Percentiles rank a stretch among this genome's conserved stretches.
Evolutionary conservation across 2,113 vertebrate species (phyloP).

Genomic region (Otus sunia): DNA sequence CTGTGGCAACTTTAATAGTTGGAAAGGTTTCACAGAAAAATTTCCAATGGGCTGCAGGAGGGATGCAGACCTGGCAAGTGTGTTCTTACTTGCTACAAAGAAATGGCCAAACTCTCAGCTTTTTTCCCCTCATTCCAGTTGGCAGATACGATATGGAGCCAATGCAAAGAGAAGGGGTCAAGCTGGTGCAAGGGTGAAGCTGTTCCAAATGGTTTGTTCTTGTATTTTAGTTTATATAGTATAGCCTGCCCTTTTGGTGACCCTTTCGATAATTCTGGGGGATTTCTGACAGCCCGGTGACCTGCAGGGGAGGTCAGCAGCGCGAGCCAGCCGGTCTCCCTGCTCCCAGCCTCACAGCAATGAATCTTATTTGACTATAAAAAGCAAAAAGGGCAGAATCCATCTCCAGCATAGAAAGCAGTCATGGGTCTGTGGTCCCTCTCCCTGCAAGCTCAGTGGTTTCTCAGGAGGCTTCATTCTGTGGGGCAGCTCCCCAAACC

Average conservation of each 20-base stretch:
- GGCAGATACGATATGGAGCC: background rate
- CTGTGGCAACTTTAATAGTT: background rate
- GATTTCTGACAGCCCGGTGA: slow-evolving; percentile 63
- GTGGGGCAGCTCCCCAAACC: background rate
- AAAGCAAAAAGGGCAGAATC: slow-evolving; percentile 15
- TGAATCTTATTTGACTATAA: slow-evolving; percentile 64
- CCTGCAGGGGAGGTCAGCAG: slow-evolving; percentile 61
- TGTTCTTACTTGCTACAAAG: background rate
- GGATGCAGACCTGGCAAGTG: background rate
- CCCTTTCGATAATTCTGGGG: slow-evolving; percentile 68
- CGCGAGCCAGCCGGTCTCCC: slow-evolving; percentile 43
- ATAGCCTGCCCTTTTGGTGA: slow-evolving; percentile 54
- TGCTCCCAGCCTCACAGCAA: slow-evolving; percentile 18
- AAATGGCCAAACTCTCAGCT: background rate
- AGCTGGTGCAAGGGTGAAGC: background rate
- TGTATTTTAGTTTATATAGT: slow-evolving; percentile 5
- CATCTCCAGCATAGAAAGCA: background rate
- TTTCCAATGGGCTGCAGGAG: background rate
- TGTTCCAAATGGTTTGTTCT: slow-evolving; percentile 20
- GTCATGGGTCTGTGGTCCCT: background rate
- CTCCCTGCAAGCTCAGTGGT: background rate
- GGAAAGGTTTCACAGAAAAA: background rate
- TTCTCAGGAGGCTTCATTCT: slow-evolving; percentile 5
- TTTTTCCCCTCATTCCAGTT: background rate
- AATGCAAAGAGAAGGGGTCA: background rate